Evolutionary conservation across 1,140 invertebrate species (phyloP), one percentile per base, ranked within the genome.

Genomic region (Babylonia areolata): DNA sequence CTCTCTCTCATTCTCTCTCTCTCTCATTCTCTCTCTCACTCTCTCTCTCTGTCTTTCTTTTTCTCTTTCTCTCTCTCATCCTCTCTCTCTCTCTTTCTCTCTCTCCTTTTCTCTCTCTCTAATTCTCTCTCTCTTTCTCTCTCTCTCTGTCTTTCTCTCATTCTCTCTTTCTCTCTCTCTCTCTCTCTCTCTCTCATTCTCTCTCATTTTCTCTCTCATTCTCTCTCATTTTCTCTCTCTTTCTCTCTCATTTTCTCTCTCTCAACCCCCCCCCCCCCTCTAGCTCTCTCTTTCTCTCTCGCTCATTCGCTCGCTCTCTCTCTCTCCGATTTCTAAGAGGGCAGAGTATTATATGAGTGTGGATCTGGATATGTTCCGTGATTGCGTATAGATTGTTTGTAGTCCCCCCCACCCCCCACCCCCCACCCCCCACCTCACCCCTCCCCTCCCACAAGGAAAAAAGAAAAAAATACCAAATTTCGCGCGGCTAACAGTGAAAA

Each of bases 1-100:
- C 58, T 64, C 58, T 64, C 58, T 64, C 58, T 64, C 58, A 23
- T 23, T 64, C 58, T 64, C 58, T 64, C 58, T 64, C 58, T 64
- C 58, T 64, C 58, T 15, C 58, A 17, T 64, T 20, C 58, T 15
- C 58, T 15, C 58, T 15, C 58, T 15, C 58, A 23, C 58, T 15
- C 58, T 64, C 58, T 23, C 58, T 64, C 58, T 64, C 58, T 23
- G 3, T 23, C 58, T 20, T 64, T 20, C 28, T 20, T 23, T 28
- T 23, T 20, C 23, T 20, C 28, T 28, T 23, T 28, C 28, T 20
- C n/a, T n/a, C n/a, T n/a, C n/a, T n/a, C n/a, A n/a, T n/a, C n/a
- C n/a, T 20, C 46, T 51, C 46, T 51, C 46, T 51, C 46, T 51
- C 46, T 51, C 46, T 51, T 20, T 64, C 58, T 64, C 58, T 23